phyloP scores from a whole-genome alignment of 2,797 vertebrate species.

The Streptopelia turtur region DNA sequence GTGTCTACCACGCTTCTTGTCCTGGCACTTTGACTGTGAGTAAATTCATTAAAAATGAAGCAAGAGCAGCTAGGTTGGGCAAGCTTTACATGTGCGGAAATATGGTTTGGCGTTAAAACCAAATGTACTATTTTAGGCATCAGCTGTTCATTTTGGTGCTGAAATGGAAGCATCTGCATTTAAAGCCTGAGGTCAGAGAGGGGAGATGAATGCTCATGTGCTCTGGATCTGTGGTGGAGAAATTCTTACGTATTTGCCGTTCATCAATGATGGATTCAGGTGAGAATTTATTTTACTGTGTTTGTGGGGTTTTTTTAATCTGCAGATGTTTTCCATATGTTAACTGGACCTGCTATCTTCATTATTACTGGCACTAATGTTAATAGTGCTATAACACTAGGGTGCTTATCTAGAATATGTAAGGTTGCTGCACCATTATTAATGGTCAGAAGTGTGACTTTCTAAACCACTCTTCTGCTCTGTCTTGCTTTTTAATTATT shows the following conservation, averaged over 20 bases:
- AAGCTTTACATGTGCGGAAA: not conserved
- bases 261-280: not conserved
- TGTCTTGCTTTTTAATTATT: not conserved
- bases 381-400: not conserved
- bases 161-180: not conserved
- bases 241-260: not conserved
- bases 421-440: not conserved
- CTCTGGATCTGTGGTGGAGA: not conserved
- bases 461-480: not conserved
- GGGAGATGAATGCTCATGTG: not conserved
- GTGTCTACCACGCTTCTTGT: not conserved
- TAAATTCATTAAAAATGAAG: not conserved
- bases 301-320: not conserved
- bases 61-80: not conserved
- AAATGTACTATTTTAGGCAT: not conserved
- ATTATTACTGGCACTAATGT: not conserved
- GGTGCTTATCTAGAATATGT: not conserved
- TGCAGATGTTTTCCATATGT: not conserved
- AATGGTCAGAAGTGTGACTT: not conserved
- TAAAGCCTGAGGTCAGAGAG: not conserved
- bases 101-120: not conserved
- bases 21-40: not conserved
- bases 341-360: not conserved
- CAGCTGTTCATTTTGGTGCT: not conserved
- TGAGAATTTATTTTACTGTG: not conserved